Evolutionary conservation across 2,888 invertebrate genomes (phyloP).

Genomic region (Scrobipalpa atriplicella): DNA sequence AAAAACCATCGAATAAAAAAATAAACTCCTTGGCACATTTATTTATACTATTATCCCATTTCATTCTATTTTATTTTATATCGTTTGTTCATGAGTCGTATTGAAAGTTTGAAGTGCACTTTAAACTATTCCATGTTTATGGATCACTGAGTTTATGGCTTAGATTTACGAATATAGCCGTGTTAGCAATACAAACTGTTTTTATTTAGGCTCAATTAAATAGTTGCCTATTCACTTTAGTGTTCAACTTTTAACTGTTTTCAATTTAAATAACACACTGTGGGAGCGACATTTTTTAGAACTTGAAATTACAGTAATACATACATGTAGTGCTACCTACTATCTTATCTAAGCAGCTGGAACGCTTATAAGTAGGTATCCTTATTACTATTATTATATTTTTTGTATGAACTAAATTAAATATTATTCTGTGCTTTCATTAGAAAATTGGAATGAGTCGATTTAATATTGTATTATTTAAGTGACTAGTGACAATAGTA

Average conservation of each 20-base stretch:
- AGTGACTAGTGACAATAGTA: too few relatives aligned
- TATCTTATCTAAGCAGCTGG: too few relatives aligned
- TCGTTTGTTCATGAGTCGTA: neutral
- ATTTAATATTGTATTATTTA: too few relatives aligned
- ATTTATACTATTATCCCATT: neutral
- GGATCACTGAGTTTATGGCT: slow-evolving; percentile 10
- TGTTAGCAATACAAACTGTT: neutral
- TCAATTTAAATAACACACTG: neutral
- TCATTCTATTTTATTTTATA: neutral
- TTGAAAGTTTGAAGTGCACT: slow-evolving; percentile 14
- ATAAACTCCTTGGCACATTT: neutral
- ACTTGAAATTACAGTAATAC: too few relatives aligned
- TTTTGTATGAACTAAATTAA: too few relatives aligned
- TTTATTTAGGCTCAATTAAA: neutral
- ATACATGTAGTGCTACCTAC: too few relatives aligned
- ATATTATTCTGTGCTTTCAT: too few relatives aligned
- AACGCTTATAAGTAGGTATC: too few relatives aligned
- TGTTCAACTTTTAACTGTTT: neutral
- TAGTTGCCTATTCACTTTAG: neutral
- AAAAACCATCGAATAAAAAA: too few relatives aligned
- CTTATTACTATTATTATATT: too few relatives aligned
- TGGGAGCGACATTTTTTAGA: too few relatives aligned
- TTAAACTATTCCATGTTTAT: slow-evolving; percentile 11
- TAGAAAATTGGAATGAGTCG: too few relatives aligned
- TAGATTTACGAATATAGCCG: slow-evolving; percentile 10